Percentiles rank a stretch among this genome's conserved stretches.
phyloP scores from a whole-genome alignment of 2,888 invertebrate genomes.

The Patella pellucida region DNA sequence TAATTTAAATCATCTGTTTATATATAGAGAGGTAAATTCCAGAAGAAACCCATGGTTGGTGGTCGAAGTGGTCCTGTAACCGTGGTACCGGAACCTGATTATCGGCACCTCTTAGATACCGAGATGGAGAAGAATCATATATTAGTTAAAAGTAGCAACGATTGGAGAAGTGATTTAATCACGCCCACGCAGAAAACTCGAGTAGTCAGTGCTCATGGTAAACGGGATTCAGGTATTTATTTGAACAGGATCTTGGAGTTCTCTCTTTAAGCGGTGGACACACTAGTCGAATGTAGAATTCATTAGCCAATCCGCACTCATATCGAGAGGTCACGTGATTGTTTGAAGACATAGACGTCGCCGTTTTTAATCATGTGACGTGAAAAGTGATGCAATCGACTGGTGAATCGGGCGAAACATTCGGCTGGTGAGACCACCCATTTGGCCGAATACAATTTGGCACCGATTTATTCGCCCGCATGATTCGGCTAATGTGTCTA shows the following conservation, averaged over 20 bases:
- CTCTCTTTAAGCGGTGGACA: too few species aligned
- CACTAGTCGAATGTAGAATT: too few species aligned
- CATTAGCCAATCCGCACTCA: too few species aligned
- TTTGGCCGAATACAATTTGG: too few species aligned
- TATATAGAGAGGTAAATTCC: conserved; percentile 50
- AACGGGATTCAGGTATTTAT: conserved; percentile 41
- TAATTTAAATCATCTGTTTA: background rate
- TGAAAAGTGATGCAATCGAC: too few species aligned
- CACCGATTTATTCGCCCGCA: too few species aligned
- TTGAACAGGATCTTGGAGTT: background rate
- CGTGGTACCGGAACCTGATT: conserved; percentile 56
- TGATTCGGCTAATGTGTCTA: too few species aligned
- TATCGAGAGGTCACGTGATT: too few species aligned
- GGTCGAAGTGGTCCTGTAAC: conserved; percentile 41
- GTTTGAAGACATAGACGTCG: too few species aligned
- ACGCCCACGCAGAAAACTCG: conserved; percentile 46
- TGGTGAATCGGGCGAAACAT: too few species aligned
- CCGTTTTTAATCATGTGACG: too few species aligned
- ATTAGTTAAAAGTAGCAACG: conserved; percentile 50
- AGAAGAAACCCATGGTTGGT: conserved; percentile 54
- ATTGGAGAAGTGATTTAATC: conserved; percentile 52
- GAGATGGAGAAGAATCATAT: conserved; percentile 56
- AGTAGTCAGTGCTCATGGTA: conserved; percentile 55
- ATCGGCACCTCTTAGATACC: conserved; percentile 52
- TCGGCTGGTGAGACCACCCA: too few species aligned